These are phyloP conservation scores for Holothuria scabra DNA, from an alignment of 53 echinoderm and acorn worm genomes.

Conservation along the genomic window DNA sequence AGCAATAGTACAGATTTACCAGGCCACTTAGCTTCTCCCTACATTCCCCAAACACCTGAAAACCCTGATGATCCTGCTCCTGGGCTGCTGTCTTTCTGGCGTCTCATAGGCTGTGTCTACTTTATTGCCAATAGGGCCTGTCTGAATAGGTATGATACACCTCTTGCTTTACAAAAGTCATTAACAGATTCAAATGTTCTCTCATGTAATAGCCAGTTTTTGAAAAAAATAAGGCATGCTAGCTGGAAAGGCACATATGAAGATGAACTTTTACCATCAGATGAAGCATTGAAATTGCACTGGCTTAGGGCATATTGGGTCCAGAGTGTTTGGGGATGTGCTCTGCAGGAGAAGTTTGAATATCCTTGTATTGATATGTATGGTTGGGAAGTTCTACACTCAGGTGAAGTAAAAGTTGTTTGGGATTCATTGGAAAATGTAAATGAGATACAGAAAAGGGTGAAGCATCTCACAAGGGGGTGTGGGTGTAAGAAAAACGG, in stretches of 20 bases:
- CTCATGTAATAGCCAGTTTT: conserved; percentile 33
- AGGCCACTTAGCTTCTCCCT: conserved; percentile 7
- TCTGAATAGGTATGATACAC: conserved; percentile 52
- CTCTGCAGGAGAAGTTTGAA: too few species aligned
- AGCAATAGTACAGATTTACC: neutral
- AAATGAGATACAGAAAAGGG: too few species aligned
- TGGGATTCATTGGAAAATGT: too few species aligned
- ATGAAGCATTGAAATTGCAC: conserved; percentile 54
- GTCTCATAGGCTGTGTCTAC: conserved; percentile 68
- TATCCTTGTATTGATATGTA: too few species aligned
- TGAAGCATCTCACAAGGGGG: too few species aligned
- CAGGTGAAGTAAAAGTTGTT: too few species aligned
- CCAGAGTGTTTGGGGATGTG: conserved; percentile 48
- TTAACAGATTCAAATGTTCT: neutral
- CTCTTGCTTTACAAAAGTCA: conserved; percentile 47
- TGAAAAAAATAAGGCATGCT: conserved; percentile 54
- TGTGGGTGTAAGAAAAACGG: too few species aligned
- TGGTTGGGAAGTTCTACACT: too few species aligned
- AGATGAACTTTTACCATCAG: conserved; percentile 61
- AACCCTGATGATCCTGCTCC: neutral
- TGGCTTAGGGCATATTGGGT: conserved; percentile 69
- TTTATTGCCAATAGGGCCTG: conserved; percentile 47
- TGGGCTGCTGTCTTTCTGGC: conserved; percentile 61
- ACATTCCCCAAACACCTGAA: neutral
- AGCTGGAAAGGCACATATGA: conserved; percentile 56